phyloP scores from a whole-genome alignment of 1,140 invertebrate species.

The Medauroidea extradentata region DNA sequence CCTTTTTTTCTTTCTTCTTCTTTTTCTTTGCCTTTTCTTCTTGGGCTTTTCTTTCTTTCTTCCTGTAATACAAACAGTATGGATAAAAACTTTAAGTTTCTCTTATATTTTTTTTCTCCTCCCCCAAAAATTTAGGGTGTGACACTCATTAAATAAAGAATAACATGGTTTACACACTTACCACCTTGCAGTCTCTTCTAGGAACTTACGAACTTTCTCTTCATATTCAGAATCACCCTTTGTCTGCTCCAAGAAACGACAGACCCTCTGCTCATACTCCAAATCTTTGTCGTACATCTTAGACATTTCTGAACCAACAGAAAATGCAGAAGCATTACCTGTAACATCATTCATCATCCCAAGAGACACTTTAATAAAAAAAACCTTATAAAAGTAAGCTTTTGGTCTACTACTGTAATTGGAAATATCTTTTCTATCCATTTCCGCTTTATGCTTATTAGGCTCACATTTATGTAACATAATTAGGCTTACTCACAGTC shows the following conservation, averaged over 20 bases:
- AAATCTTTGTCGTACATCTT: slow-evolving; percentile 5
- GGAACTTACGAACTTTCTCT: slow-evolving; percentile 72
- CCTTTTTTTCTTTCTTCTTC: slow-evolving; percentile 62
- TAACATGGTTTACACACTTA: slow-evolving; percentile 14
- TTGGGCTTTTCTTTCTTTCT: slow-evolving; percentile 49
- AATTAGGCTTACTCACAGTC: too few species aligned
- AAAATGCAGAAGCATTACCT: slow-evolving; percentile 1
- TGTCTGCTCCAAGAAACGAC: slow-evolving; percentile 69
- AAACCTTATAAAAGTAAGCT: too few species aligned
- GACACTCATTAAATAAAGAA: neutral
- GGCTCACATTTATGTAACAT: too few species aligned
- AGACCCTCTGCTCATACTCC: slow-evolving; percentile 63
- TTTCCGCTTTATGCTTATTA: too few species aligned
- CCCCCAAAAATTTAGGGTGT: neutral
- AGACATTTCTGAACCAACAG: neutral
- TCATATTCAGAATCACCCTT: slow-evolving; percentile 80
- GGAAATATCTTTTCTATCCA: too few species aligned
- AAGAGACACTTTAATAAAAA: too few species aligned
- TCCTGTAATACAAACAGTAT: slow-evolving; percentile 22
- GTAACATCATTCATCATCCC: too few species aligned
- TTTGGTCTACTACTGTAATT: too few species aligned
- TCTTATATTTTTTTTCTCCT: too few species aligned
- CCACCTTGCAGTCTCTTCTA: slow-evolving; percentile 73
- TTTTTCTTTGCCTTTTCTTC: slow-evolving; percentile 63
- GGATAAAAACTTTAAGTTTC: too few species aligned